These are phyloP conservation scores for Eilema depressum DNA, from an alignment of 2,888 invertebrate species.

Conservation along the genomic window DNA sequence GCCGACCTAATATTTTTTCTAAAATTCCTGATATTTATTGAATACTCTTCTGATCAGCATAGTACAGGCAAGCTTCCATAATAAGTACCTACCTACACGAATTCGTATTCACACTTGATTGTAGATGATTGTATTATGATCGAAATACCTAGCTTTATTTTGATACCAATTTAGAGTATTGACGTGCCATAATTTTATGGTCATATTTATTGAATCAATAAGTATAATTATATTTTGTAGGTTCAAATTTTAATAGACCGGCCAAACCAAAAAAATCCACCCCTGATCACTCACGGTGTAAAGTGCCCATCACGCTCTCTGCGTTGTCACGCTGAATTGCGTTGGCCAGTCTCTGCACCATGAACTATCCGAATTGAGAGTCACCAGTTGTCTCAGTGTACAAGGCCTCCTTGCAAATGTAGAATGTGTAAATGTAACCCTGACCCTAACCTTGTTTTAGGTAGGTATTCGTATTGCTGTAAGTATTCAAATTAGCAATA, in stretches of 20 bases:
- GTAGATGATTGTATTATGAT: background rate
- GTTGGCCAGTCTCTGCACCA: too few species aligned
- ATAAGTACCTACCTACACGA: background rate
- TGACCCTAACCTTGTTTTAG: background rate
- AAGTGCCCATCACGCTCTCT: too few species aligned
- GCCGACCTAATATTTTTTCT: too few species aligned
- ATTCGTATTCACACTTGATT: background rate
- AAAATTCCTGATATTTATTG: background rate
- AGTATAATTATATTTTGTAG: too few species aligned
- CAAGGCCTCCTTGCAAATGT: too few species aligned
- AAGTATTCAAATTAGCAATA: background rate
- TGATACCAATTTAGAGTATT: background rate
- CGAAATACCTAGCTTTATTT: background rate
- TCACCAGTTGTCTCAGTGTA: too few species aligned
- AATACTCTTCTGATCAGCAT: background rate
- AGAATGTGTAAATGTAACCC: background rate
- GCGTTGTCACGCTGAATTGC: too few species aligned
- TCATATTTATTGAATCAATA: too few species aligned
- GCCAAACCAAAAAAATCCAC: too few species aligned
- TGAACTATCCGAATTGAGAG: too few species aligned
- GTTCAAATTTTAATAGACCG: too few species aligned
- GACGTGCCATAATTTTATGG: background rate
- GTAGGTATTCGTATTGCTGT: background rate
- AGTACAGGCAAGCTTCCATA: background rate
- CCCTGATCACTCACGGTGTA: too few species aligned